Evolutionary conservation across 2,888 invertebrate species (phyloP).

Genomic region (Ethmia dodecea): DNA sequence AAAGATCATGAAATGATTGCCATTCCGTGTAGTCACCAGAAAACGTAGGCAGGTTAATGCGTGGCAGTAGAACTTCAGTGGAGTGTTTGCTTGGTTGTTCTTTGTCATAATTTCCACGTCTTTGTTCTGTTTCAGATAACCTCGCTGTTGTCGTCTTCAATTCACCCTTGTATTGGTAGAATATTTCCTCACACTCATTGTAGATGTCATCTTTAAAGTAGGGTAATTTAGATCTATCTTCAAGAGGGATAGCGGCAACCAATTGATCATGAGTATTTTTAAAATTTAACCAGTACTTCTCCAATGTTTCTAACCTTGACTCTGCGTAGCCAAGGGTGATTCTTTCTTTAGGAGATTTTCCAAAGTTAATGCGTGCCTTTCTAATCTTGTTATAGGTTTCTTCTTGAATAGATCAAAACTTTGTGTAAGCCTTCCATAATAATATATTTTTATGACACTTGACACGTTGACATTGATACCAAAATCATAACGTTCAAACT

Average conservation of each 20-base stretch:
- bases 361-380: background rate
- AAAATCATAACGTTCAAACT: no score
- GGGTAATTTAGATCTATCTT: background rate
- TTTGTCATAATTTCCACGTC: background rate
- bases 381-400: background rate
- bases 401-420: no score
- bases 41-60: slow-evolving; percentile 14
- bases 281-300: background rate
- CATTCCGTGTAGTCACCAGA: slow-evolving; percentile 22
- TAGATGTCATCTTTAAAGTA: background rate
- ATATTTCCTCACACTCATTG: background rate
- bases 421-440: no score
- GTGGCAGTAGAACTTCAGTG: slow-evolving; percentile 3
- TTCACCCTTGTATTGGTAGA: background rate
- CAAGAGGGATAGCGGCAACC: background rate
- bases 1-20: slow-evolving; percentile 20
- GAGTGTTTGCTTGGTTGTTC: background rate
- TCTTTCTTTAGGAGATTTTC: background rate
- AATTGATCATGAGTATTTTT: background rate
- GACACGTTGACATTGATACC: no score
- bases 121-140: background rate
- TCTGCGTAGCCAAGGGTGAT: background rate
- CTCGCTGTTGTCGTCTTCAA: background rate
- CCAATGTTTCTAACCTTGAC: background rate
- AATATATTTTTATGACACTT: no score